Conservation (phyloP, 2,888 invertebrate genomes). For the Isotomurus palustris region DNA sequence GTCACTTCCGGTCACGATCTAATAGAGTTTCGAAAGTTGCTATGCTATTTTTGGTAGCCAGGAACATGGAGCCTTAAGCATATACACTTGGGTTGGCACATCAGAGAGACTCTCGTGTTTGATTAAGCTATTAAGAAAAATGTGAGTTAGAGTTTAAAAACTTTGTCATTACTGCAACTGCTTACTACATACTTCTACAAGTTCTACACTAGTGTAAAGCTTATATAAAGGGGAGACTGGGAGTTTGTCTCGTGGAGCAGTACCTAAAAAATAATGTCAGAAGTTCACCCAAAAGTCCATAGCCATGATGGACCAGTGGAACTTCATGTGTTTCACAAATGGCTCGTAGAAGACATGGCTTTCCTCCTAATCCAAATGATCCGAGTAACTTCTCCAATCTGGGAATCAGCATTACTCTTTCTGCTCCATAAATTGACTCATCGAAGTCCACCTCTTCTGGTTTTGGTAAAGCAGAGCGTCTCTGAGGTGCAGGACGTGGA, state of each 20-base stretch:
- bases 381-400: conserved; percentile 27
- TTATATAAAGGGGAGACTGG: too few relatives aligned
- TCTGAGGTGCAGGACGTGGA: not conserved
- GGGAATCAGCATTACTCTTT: conserved; percentile 27
- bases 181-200: too few relatives aligned
- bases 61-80: too few relatives aligned
- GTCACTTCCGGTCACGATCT: too few relatives aligned
- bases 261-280: conserved; percentile 34
- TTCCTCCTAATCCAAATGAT: conserved; percentile 26
- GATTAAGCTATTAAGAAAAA: conserved; percentile 3
- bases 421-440: conserved; percentile 21
- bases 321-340: conserved; percentile 33
- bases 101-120: not conserved
- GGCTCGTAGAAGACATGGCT: conserved; percentile 28
- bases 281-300: conserved; percentile 25
- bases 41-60: too few relatives aligned
- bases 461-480: not conserved
- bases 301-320: conserved; percentile 24
- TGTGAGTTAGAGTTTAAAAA: conserved; percentile 1
- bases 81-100: not conserved
- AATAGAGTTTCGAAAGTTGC: too few relatives aligned
- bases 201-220: too few relatives aligned
- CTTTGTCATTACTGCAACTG: conserved; percentile 3
- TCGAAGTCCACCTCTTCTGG: conserved; percentile 9
- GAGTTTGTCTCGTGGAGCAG: too few relatives aligned